Percentiles rank a stretch among this genome's conserved stretches.
Conservation (phyloP, 2,113 vertebrate species). For the Halichoeres trimaculatus region DNA sequence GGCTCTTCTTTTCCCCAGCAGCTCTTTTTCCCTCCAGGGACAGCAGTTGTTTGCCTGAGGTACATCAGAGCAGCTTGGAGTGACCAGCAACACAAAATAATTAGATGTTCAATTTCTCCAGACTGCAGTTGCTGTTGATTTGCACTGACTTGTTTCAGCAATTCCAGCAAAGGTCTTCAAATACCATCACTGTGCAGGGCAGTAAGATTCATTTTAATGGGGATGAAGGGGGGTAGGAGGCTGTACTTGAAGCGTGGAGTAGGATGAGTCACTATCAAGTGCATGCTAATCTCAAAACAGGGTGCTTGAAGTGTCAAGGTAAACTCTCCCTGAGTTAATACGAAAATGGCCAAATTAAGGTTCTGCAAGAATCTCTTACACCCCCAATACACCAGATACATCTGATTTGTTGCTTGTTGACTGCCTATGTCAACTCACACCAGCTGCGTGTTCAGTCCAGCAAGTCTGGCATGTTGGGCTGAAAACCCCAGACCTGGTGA, state of each 20-base stretch:
- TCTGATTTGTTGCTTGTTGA: too few species aligned
- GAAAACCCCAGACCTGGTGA: too few species aligned
- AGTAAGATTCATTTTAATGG: constrained; percentile 28
- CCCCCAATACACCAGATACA: too few species aligned
- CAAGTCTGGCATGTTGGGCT: too few species aligned
- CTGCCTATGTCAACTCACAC: too few species aligned
- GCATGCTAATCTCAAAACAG: constrained; percentile 2
- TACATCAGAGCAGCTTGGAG: constrained; percentile 52
- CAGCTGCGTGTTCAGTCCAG: too few species aligned
- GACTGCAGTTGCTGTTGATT: constrained; percentile 31
- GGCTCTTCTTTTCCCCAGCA: constrained; percentile 60
- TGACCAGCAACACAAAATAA: constrained; percentile 62
- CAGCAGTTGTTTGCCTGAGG: constrained; percentile 70
- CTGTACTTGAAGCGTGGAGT: constrained; percentile 6
- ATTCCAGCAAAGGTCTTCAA: constrained; percentile 61
- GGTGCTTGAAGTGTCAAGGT: neutral
- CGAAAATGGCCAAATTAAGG: too few species aligned
- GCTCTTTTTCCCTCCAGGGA: constrained; percentile 59
- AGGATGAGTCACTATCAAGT: neutral
- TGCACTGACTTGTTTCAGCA: constrained; percentile 44
- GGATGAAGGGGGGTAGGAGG: constrained; percentile 15
- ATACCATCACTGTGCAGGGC: constrained; percentile 32
- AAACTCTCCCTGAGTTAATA: neutral
- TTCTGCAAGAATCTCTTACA: neutral
- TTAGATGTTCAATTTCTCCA: constrained; percentile 54